phyloP scores from a whole-genome alignment of 2,888 invertebrate species.

The Lutraria lutraria region DNA sequence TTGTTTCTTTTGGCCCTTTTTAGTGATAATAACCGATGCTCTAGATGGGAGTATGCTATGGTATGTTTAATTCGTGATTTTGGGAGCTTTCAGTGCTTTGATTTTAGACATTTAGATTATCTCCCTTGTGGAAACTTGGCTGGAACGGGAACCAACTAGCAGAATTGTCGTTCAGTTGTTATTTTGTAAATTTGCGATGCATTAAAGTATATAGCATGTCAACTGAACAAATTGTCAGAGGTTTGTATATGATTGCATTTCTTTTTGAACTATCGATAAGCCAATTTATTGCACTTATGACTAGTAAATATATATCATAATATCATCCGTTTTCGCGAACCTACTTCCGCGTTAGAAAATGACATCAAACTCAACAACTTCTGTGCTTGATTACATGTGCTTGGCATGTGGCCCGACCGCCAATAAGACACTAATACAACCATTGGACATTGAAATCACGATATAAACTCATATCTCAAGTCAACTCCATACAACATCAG shows the following conservation, averaged over 20 bases:
- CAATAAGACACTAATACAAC: neutral
- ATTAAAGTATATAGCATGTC: neutral
- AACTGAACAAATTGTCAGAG: slow-evolving; percentile 13
- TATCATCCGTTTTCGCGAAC: slow-evolving; percentile 3
- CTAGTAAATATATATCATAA: neutral
- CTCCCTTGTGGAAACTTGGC: too few species aligned
- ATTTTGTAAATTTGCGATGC: too few species aligned
- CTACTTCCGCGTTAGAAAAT: slow-evolving; percentile 7
- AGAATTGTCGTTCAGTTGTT: too few species aligned
- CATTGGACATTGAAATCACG: neutral
- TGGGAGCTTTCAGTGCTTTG: too few species aligned
- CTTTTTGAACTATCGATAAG: neutral
- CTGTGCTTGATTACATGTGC: neutral
- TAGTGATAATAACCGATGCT: too few species aligned
- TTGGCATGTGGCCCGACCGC: too few species aligned
- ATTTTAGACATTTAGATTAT: too few species aligned
- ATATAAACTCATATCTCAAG: neutral
- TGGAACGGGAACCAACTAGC: too few species aligned
- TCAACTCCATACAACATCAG: too few species aligned
- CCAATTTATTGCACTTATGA: neutral
- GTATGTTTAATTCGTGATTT: too few species aligned
- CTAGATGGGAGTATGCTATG: too few species aligned
- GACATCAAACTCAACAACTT: neutral
- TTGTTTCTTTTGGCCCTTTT: too few species aligned
- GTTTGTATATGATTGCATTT: neutral